phyloP scores from a whole-genome alignment of 2,888 invertebrate genomes.

The Epinotia bilunana region DNA sequence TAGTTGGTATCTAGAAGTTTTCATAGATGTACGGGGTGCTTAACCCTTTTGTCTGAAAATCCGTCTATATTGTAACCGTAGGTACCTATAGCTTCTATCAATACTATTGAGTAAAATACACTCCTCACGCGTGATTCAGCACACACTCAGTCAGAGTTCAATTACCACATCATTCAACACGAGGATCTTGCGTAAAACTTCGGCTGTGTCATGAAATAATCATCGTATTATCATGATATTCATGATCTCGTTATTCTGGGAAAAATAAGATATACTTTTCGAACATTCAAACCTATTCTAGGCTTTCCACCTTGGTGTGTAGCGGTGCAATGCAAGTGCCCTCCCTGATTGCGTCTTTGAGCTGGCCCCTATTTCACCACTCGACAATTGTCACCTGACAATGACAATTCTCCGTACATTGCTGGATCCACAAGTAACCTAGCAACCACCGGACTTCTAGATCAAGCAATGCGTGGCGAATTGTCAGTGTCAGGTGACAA shows the following conservation, averaged over 20 bases:
- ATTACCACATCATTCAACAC: constrained; percentile 30
- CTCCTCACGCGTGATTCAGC: constrained; percentile 52
- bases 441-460: too few species aligned
- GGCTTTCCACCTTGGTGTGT: background rate
- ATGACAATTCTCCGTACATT: too few species aligned
- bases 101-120: background rate
- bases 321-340: background rate
- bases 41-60: background rate
- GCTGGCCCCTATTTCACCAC: background rate
- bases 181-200: constrained; percentile 34
- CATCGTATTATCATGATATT: background rate
- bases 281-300: background rate
- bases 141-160: constrained; percentile 42
- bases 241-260: background rate
- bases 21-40: background rate
- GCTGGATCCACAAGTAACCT: too few species aligned
- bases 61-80: background rate
- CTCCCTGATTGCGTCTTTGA: background rate
- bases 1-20: background rate
- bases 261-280: background rate
- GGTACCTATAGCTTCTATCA: too few species aligned
- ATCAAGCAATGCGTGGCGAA: too few species aligned
- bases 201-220: constrained; percentile 15
- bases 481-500: too few species aligned
- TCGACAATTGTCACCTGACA: too few species aligned